phyloP scores from a whole-genome alignment of 2,888 invertebrate species.

The Tortrix viridana region DNA sequence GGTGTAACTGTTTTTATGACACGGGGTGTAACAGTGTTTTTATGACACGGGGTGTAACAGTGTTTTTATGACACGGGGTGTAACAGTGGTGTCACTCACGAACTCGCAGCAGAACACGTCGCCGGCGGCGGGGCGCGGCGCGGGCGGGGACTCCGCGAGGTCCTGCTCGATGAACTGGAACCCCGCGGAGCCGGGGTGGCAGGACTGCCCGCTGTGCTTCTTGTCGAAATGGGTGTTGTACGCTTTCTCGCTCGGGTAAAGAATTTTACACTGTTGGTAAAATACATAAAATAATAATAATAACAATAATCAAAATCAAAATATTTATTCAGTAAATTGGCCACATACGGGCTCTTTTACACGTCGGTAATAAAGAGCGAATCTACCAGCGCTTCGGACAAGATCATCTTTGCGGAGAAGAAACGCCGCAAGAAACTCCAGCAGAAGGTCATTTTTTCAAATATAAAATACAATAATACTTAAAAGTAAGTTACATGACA shows the following conservation, averaged over 20 bases:
- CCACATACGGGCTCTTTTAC: no score
- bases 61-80: no score
- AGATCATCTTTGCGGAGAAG: no score
- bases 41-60: no score
- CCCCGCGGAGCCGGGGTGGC: slow-evolving; percentile 4
- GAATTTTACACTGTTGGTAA: slow-evolving; percentile 23
- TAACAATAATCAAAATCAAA: neutral
- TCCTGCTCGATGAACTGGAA: slow-evolving; percentile 26
- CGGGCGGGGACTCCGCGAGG: neutral
- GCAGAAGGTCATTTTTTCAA: no score
- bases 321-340: no score
- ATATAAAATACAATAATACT: no score
- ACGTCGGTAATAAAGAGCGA: no score
- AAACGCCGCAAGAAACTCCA: no score
- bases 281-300: neutral
- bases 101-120: slow-evolving; percentile 26
- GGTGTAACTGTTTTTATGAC: no score
- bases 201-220: slow-evolving; percentile 20
- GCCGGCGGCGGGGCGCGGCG: neutral
- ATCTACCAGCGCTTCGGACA: no score
- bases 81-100: slow-evolving; percentile 16
- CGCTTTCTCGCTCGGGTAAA: slow-evolving; percentile 32
- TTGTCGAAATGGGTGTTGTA: slow-evolving; percentile 32
- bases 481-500: no score
- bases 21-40: neutral